Base-by-base conservation (phyloP, 2,888 invertebrate genomes). In the Dascillus cervinus region DNA sequence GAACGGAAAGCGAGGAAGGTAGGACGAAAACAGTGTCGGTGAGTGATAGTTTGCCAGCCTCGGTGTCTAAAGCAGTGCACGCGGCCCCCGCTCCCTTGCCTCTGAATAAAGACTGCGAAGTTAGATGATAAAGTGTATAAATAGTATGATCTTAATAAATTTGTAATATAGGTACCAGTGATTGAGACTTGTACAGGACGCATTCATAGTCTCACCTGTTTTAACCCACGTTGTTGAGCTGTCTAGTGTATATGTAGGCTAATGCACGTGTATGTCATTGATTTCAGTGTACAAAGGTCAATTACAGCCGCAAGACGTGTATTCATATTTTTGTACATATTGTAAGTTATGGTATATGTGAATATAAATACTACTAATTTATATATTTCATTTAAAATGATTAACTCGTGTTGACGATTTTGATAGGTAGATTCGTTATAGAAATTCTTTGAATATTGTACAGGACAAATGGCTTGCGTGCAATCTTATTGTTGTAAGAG, bases 51-150 rank as follows among this genome's bases (percentile, higher is more conserved):
- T 27, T 35, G 30, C 48, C 37, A 31, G 44, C 37, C 19, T 42
- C 49, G 28, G 44, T 47, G 29, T 50, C 47, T 15, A 45, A 50
- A 8, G 47, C 52, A 22, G 49, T 49, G 13, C 54, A 52, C 24
- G 37, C 52, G n/a, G n/a, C n/a, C 11, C 48, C 58, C 26, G 62
- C 69, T 47, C 63, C 77, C 43, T 70, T 77, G 59, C 71, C 78
- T 58, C 71, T 79, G 54, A 81, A 77, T 64, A 82, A 84, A 73
- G 84, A 83, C 72, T 83, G 84, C 70, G 83, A 84, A 75, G 85
- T 85, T 75, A 86, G 86, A 77, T 86, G 85, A 87, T 85, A 81
- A 67, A 60, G 61, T 58, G 58, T 52, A 52, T 41, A 44, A n/a
- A 39, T 48, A 47, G 38, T 39, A 17, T 17, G 17, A 4, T 17